Percentiles rank a stretch among this genome's conserved stretches.
Conservation (phyloP, 2,113 vertebrate genomes). For the Chitala chitala region DNA sequence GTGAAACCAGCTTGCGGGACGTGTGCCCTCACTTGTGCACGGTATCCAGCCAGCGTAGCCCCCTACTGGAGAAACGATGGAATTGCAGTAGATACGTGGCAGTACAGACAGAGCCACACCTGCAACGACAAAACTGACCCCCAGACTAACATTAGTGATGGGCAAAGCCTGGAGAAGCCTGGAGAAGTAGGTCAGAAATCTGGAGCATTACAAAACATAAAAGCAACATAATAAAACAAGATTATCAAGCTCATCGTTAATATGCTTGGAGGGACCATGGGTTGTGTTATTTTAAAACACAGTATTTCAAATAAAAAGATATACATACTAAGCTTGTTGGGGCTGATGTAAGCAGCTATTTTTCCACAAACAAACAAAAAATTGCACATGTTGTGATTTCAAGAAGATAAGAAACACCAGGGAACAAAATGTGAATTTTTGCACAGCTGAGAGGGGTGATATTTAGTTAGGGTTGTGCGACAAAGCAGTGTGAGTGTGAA, state of each 20-base stretch:
- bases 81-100: neutral
- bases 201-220: neutral
- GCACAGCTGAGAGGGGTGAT: neutral
- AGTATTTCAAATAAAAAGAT: too few species aligned
- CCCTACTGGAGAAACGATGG: conserved; percentile 10
- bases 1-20: conserved; percentile 7
- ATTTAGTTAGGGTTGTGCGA: neutral
- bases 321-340: neutral
- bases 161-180: neutral
- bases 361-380: neutral
- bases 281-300: too few species aligned
- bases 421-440: neutral
- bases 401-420: neutral
- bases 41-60: neutral
- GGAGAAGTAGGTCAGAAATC: neutral
- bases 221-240: too few species aligned
- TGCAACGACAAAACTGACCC: neutral
- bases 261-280: too few species aligned
- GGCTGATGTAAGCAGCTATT: neutral
- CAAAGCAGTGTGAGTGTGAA: too few species aligned
- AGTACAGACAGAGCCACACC: neutral
- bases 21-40: neutral
- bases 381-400: too few species aligned
- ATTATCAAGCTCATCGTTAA: too few species aligned
- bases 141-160: conserved; percentile 3